Percentiles rank a stretch among this genome's conserved stretches.
phyloP scores from a whole-genome alignment of 2,888 invertebrate genomes.

The Notocelia uddmanniana region DNA sequence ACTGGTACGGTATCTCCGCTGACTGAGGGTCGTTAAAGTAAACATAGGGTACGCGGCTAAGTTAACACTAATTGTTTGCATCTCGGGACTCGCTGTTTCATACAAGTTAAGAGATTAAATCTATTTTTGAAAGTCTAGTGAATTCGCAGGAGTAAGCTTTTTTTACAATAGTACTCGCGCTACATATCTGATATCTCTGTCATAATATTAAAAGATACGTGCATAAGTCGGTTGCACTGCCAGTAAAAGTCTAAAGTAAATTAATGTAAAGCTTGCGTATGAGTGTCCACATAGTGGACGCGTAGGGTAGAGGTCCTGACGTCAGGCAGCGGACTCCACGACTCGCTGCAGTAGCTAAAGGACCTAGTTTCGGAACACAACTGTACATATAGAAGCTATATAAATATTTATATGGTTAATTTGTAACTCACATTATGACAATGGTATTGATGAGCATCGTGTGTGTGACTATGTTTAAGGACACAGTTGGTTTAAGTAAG shows the following conservation, averaged over 20 bases:
- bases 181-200: conserved; percentile 72
- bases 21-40: conserved; percentile 49
- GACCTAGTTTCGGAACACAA: conserved; percentile 65
- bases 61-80: conserved; percentile 46
- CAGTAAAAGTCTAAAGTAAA: conserved; percentile 69
- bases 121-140: conserved; percentile 51
- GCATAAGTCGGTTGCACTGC: conserved; percentile 78
- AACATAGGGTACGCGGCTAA: conserved; percentile 57
- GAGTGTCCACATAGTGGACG: conserved; percentile 75
- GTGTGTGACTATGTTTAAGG: conserved; percentile 76
- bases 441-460: conserved; percentile 77
- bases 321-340: neutral
- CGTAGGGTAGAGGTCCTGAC: conserved; percentile 58
- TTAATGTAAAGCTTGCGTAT: conserved; percentile 65
- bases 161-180: conserved; percentile 69
- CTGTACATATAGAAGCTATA: conserved; percentile 85
- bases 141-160: conserved; percentile 61
- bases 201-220: conserved; percentile 61
- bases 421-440: conserved; percentile 66
- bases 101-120: conserved; percentile 45
- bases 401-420: conserved; percentile 79
- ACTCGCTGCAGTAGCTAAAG: conserved; percentile 43
- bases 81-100: conserved; percentile 42
- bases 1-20: conserved; percentile 60
- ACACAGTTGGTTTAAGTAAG: conserved; percentile 79